Evolutionary conservation across 2,888 invertebrate genomes (phyloP), one percentile per base, ranked within the genome.

Genomic region (Caenorhabditis sp.): DNA sequence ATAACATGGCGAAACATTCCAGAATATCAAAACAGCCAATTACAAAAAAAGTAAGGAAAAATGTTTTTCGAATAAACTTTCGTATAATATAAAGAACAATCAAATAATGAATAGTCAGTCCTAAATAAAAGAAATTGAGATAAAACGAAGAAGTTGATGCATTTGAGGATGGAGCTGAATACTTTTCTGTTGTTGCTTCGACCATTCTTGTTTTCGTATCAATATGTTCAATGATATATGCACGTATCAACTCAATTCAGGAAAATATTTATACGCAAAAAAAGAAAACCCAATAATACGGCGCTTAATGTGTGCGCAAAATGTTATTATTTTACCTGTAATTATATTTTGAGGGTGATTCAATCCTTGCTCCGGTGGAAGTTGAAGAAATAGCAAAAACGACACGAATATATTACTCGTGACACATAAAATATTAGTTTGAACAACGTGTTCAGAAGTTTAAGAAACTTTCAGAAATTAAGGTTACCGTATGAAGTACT

Each of bases 11-110:
- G 62, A 65, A 65, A 54, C 69, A 70, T 51, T 70, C 65, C 31
- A 65, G 66, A 23, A 66, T 49, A 53, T 70, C 69, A 21, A 70
- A 66, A 36, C 69, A 70, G 57, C 69, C 69, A 4, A 65, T 66
- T 1, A 62, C 65, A 50, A 70, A 70, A 54, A 53, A 70, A 14
- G 64, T 62, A n/a, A 70, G 66, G 17, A 70, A 70, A 50, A 70
- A 70, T 0, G 69, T 66, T n/a, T 62, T 65, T 24, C 65, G 65
- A 43, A 70, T 66, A 36, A 70, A 70, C 49, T 53, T 50, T n/a
- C 62, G 14, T 17, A 70, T 55, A 14, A 65, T 62, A 21, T 65
- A 58, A n/a, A 70, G 51, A 1, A 70, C 69, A 3, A 70, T 37
- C 23, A 70, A 36, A 36, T 70, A 55, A 62, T 70, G 69, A 49